These are phyloP conservation scores for Pelobates fuscus DNA, from an alignment of 2,113 vertebrate genomes.

Conservation along the genomic window DNA sequence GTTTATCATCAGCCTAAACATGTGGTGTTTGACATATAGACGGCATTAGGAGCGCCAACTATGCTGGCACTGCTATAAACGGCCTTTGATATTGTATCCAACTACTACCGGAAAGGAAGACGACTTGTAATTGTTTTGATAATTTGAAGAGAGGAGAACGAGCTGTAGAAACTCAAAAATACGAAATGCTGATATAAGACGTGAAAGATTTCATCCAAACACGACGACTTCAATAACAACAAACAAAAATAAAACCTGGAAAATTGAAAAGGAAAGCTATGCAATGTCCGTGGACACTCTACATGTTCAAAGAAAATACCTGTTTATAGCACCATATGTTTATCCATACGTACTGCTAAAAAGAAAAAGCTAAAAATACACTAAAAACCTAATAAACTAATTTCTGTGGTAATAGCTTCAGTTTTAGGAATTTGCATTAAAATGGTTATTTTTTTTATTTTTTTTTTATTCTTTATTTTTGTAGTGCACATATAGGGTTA, in stretches of 20 bases:
- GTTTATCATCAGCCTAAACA: constrained; percentile 30
- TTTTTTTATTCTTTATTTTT: no score
- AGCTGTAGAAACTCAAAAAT: not conserved
- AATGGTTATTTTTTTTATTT: no score
- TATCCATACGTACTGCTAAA: no score
- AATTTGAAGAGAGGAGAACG: not conserved
- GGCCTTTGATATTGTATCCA: constrained; percentile 18
- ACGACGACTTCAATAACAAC: not conserved
- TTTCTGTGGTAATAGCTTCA: no score
- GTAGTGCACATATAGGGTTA: no score
- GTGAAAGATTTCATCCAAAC: constrained; percentile 1
- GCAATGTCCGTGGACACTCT: no score
- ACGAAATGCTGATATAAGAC: not conserved
- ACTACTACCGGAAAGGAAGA: not conserved
- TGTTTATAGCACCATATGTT: no score
- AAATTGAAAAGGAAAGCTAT: not conserved
- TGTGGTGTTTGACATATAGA: constrained; percentile 18
- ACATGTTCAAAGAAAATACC: no score
- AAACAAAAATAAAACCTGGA: not conserved
- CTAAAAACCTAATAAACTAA: no score
- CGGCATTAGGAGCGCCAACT: constrained; percentile 34
- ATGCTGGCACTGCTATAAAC: not conserved
- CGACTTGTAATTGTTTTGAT: not conserved
- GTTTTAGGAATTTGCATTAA: no score
- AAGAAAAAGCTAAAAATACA: no score